Base-by-base conservation (phyloP, 2,797 vertebrate species). In the Myoxocephalus aenaeus region DNA sequence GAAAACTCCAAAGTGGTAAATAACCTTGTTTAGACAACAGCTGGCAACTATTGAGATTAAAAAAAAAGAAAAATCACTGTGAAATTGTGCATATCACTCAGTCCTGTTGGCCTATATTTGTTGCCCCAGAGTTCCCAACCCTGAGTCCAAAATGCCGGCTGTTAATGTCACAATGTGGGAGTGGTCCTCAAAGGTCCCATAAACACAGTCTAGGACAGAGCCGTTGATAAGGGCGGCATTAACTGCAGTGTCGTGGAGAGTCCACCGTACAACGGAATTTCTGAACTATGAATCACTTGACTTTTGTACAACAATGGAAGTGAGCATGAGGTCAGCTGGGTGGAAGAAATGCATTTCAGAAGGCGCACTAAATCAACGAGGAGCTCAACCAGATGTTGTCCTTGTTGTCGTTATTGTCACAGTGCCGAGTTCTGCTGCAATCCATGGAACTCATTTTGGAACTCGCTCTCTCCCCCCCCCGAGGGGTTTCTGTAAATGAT, bases 361-460 rank as follows among this genome's bases (percentile, higher is more conserved):
- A 25, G 11, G 27, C 54, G 11, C 34, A 34, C 34, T 25, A 22
- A 34, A 2, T 40, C 7, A 75, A 36, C 54, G 32, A 11, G 25
- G 10, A 12, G 15, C 32, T 36, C 32, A 63, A 36, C 9, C 63
- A 27, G 38, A 62, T 61, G 27, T 4, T 72, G 48, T 13, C 15
- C 20, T 13, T 65, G 42, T 8, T 5, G 13, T 53, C 14, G 7
- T 48, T 29, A 9, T 11, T 53, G 36, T 22, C 34, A 70, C 1
- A 0, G 20, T 64, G 12, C 65, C 7, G 20, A 51, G 46, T 46
- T 59, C 34, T 48, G 22, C 22, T 63, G 42, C n/a, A 46, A 34
- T n/a, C 22, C 22, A 34, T 7, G 22, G 0, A 20, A 44, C 44
- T 20, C 0, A 29, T 27, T n/a, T n/a, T n/a, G n/a, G n/a, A n/a